Conservation (phyloP, 2,113 vertebrate genomes). For the Pipra filicauda region DNA sequence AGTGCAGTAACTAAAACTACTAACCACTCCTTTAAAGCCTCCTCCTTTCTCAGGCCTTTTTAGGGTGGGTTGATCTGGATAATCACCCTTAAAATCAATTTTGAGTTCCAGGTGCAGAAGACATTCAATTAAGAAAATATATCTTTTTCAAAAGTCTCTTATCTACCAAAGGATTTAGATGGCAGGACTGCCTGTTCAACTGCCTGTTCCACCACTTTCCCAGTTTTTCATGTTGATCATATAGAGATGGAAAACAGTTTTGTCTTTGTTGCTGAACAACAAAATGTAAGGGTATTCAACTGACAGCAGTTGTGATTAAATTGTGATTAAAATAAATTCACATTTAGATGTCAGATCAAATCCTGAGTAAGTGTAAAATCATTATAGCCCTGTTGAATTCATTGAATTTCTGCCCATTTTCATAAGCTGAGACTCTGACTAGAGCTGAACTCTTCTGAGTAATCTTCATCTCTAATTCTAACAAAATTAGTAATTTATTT, state of each 20-base stretch:
- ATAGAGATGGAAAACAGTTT: not conserved
- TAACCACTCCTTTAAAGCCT: not conserved
- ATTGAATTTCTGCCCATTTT: slow-evolving; percentile 9
- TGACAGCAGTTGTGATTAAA: not conserved
- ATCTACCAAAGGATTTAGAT: not conserved
- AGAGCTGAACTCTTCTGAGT: not conserved
- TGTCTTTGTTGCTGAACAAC: not conserved
- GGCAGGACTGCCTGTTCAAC: not conserved
- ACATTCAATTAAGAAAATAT: not conserved
- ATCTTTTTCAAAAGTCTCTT: not conserved
- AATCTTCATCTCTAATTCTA: not conserved
- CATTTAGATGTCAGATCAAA: not conserved
- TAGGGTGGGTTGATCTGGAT: not conserved
- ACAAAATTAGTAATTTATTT: not conserved
- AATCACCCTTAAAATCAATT: not conserved
- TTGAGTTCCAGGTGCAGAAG: not conserved
- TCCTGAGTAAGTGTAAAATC: not conserved
- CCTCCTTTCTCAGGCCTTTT: not conserved
- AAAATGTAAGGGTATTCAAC: not conserved
- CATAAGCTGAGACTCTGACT: not conserved
- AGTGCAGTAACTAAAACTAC: not conserved
- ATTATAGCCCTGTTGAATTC: not conserved
- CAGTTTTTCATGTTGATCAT: not conserved
- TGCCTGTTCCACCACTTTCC: not conserved
- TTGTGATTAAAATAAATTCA: not conserved